Evolutionary conservation across 2,797 vertebrate genomes (phyloP), one percentile per base, ranked within the genome.

Genomic region (Notamacropus eugenii): DNA sequence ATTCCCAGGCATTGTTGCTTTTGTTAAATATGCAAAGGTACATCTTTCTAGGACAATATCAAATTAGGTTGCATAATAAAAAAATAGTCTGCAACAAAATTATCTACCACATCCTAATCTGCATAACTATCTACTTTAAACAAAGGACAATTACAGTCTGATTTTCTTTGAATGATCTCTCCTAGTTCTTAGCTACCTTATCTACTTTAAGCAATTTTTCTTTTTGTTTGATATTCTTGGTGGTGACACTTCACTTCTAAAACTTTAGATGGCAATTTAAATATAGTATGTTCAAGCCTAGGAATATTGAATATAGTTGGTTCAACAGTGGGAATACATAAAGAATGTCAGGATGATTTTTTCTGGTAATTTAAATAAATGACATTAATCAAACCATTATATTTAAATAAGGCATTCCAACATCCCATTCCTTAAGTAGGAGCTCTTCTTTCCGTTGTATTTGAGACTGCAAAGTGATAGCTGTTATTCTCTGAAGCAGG

Each of bases 11-110:
- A 95, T 91, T 97, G 98, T 99, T 98, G 99, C 98, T 98, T 98
- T 98, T 97, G 98, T 99, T 99, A 99, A 99, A 99, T 98, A 99
- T 99, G 98, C 99, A 99, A 98, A 98, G 97, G 98, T 98, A 98
- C 98, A 97, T 98, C 99, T 99, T 99, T 98, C 99, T 98, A 98
- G 98, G 98, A 98, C 98, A 98, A 97, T 98, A 98, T 98, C 99
- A 99, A 97, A 99, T 99, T 99, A 99, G 98, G 97, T 98, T 98
- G 98, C 95, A 98, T 92, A 95, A 98, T 98, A 98, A 98, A 98
- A 99, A 98, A 98, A 99, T 98, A 98, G 98, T 98, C 99, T 98
- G 97, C 96, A 96, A 97, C 97, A 98, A 98, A 98, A 98, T 98
- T 97, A 98, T 97, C 97, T 62, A 94, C 97, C 97, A 97, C 91